A percentile compares a stretch with the other conserved stretches of the same genome.
Evolutionary conservation across 2,797 vertebrate species (phyloP).

Genomic region (Remorina albescens): DNA sequence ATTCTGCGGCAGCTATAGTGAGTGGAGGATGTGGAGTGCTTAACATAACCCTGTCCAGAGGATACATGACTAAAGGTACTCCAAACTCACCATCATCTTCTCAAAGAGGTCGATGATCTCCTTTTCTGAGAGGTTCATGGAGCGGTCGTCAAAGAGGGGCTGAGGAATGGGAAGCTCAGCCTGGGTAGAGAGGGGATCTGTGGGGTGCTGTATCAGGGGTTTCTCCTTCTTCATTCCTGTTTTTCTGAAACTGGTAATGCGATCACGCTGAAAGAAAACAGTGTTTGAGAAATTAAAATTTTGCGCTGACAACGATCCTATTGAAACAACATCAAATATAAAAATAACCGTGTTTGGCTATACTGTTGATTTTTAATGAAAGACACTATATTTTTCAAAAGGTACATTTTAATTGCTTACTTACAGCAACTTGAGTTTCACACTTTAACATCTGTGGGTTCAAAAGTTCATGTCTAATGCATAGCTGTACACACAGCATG

Average conservation of each 20-base stretch:
- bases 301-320: neutral
- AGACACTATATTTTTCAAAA: neutral
- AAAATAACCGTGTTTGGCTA: no score
- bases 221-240: conserved; percentile 93
- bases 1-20: conserved; percentile 18
- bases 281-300: conserved; percentile 42
- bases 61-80: conserved; percentile 18
- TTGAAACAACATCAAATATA: neutral
- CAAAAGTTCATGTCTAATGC: neutral
- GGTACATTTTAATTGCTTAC: neutral
- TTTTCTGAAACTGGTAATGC: conserved; percentile 96
- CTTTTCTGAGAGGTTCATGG: conserved; percentile 96
- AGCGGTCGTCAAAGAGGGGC: conserved; percentile 93
- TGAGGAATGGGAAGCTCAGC: conserved; percentile 91
- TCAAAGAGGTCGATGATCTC: conserved; percentile 98
- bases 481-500: neutral
- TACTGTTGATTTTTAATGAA: conserved; percentile 10
- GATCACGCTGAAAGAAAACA: conserved; percentile 90
- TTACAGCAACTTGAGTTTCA: neutral
- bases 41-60: neutral
- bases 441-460: conserved; percentile 4
- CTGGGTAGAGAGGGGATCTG: conserved; percentile 88
- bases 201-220: conserved; percentile 94
- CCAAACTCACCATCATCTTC: conserved; percentile 97
- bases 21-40: conserved; percentile 15